Percentiles rank a stretch among this genome's conserved stretches.
Evolutionary conservation across 1,140 invertebrate genomes (phyloP).

Genomic region (Nixonia krombeini): DNA sequence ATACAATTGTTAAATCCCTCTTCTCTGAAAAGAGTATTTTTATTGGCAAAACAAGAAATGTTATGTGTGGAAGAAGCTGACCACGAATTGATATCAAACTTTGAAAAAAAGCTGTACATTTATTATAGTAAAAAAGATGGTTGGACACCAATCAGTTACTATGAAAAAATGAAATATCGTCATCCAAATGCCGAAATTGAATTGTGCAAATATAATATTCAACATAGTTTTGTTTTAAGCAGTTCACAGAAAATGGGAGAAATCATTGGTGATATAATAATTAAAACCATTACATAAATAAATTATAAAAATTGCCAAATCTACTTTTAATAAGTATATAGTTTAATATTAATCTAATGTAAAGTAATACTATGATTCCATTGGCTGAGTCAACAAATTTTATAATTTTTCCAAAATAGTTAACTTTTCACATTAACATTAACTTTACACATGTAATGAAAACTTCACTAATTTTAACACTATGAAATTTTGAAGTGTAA

Average conservation of each 20-base stretch:
- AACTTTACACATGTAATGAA: too few species aligned
- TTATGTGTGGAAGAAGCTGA: conserved; percentile 74
- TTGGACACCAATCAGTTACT: conserved; percentile 82
- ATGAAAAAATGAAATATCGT: conserved; percentile 73
- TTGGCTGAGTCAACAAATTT: too few species aligned
- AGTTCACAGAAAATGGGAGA: conserved; percentile 76
- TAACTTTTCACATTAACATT: too few species aligned
- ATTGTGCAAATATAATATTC: conserved; percentile 76
- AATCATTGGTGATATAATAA: conserved; percentile 74
- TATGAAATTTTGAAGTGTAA: too few species aligned
- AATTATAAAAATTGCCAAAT: too few species aligned
- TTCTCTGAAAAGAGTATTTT: conserved; percentile 73
- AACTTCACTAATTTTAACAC: too few species aligned
- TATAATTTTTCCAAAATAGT: too few species aligned
- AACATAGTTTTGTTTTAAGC: conserved; percentile 84
- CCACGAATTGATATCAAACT: conserved; percentile 69
- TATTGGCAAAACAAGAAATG: conserved; percentile 78
- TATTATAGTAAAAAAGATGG: conserved; percentile 83
- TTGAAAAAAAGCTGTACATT: conserved; percentile 77
- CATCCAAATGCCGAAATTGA: conserved; percentile 77
- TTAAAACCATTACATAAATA: conserved; percentile 50
- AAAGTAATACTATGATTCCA: too few species aligned
- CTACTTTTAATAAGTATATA: too few species aligned
- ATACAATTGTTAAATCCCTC: conserved; percentile 72
- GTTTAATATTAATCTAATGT: too few species aligned